phyloP scores from a whole-genome alignment of 2,113 vertebrate species.

The Pterocles orientalis region DNA sequence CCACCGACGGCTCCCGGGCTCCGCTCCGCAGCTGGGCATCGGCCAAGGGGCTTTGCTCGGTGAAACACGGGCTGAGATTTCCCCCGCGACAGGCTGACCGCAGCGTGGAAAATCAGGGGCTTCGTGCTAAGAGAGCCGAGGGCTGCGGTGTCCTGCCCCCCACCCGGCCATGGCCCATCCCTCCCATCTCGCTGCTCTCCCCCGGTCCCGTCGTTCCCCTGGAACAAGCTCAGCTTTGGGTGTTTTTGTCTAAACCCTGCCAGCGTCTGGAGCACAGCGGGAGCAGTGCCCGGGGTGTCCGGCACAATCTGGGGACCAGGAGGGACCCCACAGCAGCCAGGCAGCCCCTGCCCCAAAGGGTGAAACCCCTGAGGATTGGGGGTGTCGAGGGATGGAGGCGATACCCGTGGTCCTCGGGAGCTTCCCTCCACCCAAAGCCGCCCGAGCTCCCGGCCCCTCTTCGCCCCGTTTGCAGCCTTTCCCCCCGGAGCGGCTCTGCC shows the following conservation, averaged over 20 bases:
- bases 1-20: rapidly evolving
- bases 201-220: background rate
- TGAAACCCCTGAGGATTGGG: no score
- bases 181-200: background rate
- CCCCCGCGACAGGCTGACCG: rapidly evolving
- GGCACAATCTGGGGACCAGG: rapidly evolving
- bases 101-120: rapidly evolving
- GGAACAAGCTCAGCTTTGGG: background rate
- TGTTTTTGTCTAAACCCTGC: background rate
- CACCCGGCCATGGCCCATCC: rapidly evolving
- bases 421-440: background rate
- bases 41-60: background rate
- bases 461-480: background rate
- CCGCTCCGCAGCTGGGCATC: rapidly evolving
- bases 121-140: background rate
- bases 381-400: background rate
- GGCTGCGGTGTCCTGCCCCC: background rate
- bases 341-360: background rate
- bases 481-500: background rate
- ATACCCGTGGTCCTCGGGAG: background rate
- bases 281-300: background rate
- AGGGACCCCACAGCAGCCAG: background rate
- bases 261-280: rapidly evolving
- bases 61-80: background rate
- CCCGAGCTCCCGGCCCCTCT: background rate